phyloP scores from a whole-genome alignment of 1,140 invertebrate genomes.

The Trypoxylus dichotomus region DNA sequence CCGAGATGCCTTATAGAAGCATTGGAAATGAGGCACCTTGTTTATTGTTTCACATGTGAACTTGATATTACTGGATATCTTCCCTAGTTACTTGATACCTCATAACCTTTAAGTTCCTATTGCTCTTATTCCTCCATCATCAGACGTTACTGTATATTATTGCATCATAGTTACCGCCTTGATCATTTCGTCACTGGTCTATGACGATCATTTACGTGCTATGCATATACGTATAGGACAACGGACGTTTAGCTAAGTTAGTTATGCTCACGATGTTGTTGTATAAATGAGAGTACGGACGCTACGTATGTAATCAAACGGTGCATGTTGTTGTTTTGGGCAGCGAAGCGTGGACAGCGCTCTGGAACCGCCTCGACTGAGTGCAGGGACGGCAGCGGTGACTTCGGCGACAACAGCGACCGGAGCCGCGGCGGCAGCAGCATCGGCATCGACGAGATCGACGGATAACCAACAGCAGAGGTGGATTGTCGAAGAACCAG shows the following conservation, averaged over 20 bases:
- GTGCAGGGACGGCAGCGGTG: conserved; percentile 25
- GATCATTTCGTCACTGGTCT: neutral
- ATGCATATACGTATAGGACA: neutral
- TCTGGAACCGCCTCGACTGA: conserved; percentile 35
- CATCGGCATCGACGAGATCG: conserved; percentile 25
- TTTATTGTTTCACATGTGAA: too few species aligned
- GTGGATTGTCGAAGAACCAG: conserved; percentile 47
- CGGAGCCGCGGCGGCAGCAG: neutral
- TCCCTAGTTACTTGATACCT: too few species aligned
- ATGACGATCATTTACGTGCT: neutral
- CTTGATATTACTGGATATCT: too few species aligned
- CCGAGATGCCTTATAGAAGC: too few species aligned
- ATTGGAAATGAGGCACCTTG: too few species aligned
- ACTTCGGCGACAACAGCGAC: conserved; percentile 24
- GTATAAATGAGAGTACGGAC: too few species aligned
- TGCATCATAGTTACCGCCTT: neutral
- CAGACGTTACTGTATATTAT: too few species aligned
- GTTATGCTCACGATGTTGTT: neutral
- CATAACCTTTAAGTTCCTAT: neutral
- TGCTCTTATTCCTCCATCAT: neutral
- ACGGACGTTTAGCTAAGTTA: neutral
- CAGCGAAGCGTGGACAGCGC: conserved; percentile 47
- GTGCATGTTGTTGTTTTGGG: conserved; percentile 7
- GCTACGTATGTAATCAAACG: neutral
- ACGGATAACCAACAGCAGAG: conserved; percentile 36